A percentile compares a stretch with the other conserved stretches of the same genome.
These are phyloP conservation scores for Zhuqinia jingwanae DNA, from an alignment of 2,888 invertebrate genomes.

Conservation along the genomic window DNA sequence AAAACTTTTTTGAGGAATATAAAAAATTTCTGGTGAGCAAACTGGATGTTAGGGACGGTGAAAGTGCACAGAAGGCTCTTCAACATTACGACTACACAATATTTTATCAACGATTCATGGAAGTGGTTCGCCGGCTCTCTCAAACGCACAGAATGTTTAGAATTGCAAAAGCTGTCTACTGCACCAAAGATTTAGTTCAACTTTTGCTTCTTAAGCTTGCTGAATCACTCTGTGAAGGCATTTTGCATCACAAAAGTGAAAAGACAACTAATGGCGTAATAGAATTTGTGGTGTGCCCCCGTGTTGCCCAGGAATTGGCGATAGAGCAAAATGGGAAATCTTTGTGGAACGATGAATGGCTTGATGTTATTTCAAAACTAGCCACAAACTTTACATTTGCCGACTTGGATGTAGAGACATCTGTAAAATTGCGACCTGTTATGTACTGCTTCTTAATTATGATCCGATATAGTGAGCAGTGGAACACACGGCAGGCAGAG, in stretches of 20 bases:
- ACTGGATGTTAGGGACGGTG: slow-evolving; percentile 26
- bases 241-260: background rate
- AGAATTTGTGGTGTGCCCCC: slow-evolving; percentile 20
- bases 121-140: slow-evolving; percentile 12
- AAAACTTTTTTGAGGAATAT: slow-evolving; percentile 70
- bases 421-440: slow-evolving; percentile 34
- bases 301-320: slow-evolving; percentile 17
- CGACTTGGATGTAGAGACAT: background rate
- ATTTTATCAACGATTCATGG: slow-evolving; percentile 54
- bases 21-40: slow-evolving; percentile 60
- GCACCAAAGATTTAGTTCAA: background rate
- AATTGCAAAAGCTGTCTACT: slow-evolving; percentile 3
- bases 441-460: slow-evolving; percentile 47
- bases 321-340: slow-evolving; percentile 21
- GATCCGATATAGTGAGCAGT: slow-evolving; percentile 1
- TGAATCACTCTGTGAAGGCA: background rate
- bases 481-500: background rate
- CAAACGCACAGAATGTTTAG: background rate
- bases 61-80: slow-evolving; percentile 36
- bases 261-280: background rate
- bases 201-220: slow-evolving; percentile 34
- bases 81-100: slow-evolving; percentile 50
- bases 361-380: slow-evolving; percentile 5
- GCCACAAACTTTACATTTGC: background rate
- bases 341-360: slow-evolving; percentile 50